These are phyloP conservation scores for Neomonachus schauinslandi DNA, from an alignment of 2,113 vertebrate genomes.

Conservation along the genomic window DNA sequence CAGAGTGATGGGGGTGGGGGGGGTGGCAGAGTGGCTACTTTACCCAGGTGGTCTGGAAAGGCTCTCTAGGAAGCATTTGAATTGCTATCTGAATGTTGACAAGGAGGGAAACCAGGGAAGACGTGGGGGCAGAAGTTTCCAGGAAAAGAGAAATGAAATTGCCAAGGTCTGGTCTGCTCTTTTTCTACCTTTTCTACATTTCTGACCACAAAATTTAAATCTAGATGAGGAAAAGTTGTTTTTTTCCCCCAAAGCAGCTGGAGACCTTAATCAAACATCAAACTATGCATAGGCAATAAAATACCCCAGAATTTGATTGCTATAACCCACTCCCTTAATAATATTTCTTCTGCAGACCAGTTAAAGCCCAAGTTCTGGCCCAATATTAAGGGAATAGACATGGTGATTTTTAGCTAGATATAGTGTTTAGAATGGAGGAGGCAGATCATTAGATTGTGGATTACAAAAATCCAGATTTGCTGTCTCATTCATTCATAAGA, in stretches of 20 bases:
- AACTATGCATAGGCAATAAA: not conserved
- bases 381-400: not conserved
- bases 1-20: not conserved
- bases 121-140: not conserved
- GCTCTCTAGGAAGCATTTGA: not conserved
- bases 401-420: not conserved
- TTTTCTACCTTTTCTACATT: not conserved
- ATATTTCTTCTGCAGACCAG: not conserved
- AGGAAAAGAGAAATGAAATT: conserved; percentile 24
- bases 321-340: not conserved
- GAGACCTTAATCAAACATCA: not conserved
- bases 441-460: not conserved
- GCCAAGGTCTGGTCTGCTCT: not conserved
- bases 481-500: not conserved
- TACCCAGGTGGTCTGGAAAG: not conserved
- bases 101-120: not conserved
- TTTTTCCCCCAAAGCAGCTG: not conserved
- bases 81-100: not conserved
- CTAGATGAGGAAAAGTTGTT: not conserved
- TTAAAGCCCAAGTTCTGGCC: not conserved
- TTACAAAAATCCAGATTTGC: not conserved
- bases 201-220: conserved; percentile 40
- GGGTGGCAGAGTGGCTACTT: not conserved
- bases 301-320: not conserved
- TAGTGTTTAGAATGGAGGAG: not conserved